phyloP scores from a whole-genome alignment of 2,888 invertebrate species.

The Andrena camellia region DNA sequence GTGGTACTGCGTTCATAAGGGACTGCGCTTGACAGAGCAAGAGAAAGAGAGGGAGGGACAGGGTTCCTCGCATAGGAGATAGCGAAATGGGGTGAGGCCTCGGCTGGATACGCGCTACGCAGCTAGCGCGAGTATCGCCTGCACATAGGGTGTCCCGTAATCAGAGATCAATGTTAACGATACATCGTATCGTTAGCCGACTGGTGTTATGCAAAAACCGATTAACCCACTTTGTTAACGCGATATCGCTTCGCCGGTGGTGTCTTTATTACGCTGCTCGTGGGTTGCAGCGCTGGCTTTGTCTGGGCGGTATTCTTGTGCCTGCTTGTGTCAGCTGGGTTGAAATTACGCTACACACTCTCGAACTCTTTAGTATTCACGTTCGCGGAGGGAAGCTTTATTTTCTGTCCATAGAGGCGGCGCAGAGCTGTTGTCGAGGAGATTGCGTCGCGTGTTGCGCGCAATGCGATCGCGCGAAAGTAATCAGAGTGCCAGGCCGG shows the following conservation, averaged over 20 bases:
- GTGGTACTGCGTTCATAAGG: conserved; percentile 26
- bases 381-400: too few species aligned
- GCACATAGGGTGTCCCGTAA: conserved; percentile 59
- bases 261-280: conserved; percentile 54
- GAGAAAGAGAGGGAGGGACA: conserved; percentile 3
- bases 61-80: conserved; percentile 21
- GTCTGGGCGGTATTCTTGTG: conserved; percentile 4
- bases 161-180: conserved; percentile 67
- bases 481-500: conserved; percentile 28
- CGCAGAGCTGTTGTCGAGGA: background rate
- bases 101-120: conserved; percentile 42
- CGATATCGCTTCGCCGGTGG: conserved; percentile 27
- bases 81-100: conserved; percentile 51
- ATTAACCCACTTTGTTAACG: conserved; percentile 69
- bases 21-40: conserved; percentile 8
- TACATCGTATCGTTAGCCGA: conserved; percentile 51
- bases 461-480: conserved; percentile 26
- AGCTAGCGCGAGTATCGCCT: conserved; percentile 15
- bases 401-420: too few species aligned
- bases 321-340: background rate
- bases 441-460: background rate
- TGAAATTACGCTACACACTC: too few species aligned
- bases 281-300: conserved; percentile 1
- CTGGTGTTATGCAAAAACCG: conserved; percentile 67
- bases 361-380: too few species aligned